Evolutionary conservation across 2,113 vertebrate species (phyloP).

Genomic region (Corythaixoides concolor): DNA sequence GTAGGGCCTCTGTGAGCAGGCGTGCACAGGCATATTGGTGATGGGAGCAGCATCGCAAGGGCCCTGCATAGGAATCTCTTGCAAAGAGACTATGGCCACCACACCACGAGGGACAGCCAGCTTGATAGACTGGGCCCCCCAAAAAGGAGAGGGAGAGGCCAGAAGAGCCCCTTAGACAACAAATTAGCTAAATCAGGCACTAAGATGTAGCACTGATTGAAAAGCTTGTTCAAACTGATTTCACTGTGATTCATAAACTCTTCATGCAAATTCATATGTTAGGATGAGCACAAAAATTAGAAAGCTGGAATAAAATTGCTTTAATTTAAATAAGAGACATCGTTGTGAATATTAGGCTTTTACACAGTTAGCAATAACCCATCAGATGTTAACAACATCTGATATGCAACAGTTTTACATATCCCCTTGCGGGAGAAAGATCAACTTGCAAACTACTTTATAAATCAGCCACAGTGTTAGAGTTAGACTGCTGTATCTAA

Average conservation of each 20-base stretch:
- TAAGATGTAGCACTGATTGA: slow-evolving; percentile 73
- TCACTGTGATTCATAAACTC: slow-evolving; percentile 78
- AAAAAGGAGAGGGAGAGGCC: background rate
- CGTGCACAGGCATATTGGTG: accelerated
- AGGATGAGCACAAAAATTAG: slow-evolving; percentile 72
- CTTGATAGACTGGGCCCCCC: background rate
- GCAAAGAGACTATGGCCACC: background rate
- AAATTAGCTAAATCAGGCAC: slow-evolving; percentile 71
- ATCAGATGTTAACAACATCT: slow-evolving; percentile 82
- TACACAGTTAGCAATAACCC: slow-evolving; percentile 72
- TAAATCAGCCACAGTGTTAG: slow-evolving; percentile 82
- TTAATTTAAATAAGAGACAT: slow-evolving; percentile 82
- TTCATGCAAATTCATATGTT: slow-evolving; percentile 75
- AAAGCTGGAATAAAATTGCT: slow-evolving; percentile 77
- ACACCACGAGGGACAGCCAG: background rate
- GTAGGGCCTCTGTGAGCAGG: background rate
- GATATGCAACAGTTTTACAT: slow-evolving; percentile 84
- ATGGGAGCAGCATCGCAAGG: background rate
- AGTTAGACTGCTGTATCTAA: slow-evolving; percentile 83
- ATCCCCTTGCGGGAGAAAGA: slow-evolving; percentile 81
- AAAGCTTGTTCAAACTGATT: slow-evolving; percentile 76
- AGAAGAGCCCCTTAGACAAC: slow-evolving; percentile 58
- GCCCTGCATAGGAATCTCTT: accelerated
- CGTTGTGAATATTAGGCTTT: slow-evolving; percentile 75
- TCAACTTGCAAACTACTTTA: slow-evolving; percentile 80